Percentiles rank a stretch among this genome's conserved stretches.
Evolutionary conservation across 2,888 invertebrate genomes (phyloP).

Genomic region (Pogonocherus hispidulus): DNA sequence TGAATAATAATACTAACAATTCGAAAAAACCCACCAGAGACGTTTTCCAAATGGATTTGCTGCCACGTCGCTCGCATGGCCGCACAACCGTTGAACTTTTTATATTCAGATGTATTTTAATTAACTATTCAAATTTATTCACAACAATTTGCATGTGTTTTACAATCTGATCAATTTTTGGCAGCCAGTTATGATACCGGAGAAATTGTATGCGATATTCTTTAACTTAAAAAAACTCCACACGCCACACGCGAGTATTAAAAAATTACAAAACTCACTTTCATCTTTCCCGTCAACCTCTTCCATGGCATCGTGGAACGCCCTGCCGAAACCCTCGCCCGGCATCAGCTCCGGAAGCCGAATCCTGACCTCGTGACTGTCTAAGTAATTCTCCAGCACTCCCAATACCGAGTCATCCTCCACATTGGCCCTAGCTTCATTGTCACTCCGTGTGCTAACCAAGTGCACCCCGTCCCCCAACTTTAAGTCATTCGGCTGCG

Average conservation of each 20-base stretch:
- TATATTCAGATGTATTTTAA: too few species aligned
- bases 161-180: too few species aligned
- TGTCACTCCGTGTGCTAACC: constrained; percentile 71
- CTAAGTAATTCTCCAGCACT: constrained; percentile 77
- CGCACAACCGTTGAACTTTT: too few species aligned
- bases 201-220: too few species aligned
- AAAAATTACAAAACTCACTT: constrained; percentile 62
- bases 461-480: constrained; percentile 77
- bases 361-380: constrained; percentile 81
- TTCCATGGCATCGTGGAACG: constrained; percentile 73
- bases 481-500: constrained; percentile 71
- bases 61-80: too few species aligned
- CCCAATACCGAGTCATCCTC: constrained; percentile 73
- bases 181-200: too few species aligned
- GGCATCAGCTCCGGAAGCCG: constrained; percentile 80
- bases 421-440: constrained; percentile 69
- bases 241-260: neutral
- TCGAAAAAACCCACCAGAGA: too few species aligned
- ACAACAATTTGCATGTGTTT: too few species aligned
- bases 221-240: too few species aligned
- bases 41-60: too few species aligned
- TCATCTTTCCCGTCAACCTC: constrained; percentile 69
- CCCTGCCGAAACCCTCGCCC: constrained; percentile 71
- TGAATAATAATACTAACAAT: too few species aligned
- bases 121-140: too few species aligned